Evolutionary conservation across 2,113 vertebrate genomes (phyloP).

Genomic region (Todiramphus chloris): DNA sequence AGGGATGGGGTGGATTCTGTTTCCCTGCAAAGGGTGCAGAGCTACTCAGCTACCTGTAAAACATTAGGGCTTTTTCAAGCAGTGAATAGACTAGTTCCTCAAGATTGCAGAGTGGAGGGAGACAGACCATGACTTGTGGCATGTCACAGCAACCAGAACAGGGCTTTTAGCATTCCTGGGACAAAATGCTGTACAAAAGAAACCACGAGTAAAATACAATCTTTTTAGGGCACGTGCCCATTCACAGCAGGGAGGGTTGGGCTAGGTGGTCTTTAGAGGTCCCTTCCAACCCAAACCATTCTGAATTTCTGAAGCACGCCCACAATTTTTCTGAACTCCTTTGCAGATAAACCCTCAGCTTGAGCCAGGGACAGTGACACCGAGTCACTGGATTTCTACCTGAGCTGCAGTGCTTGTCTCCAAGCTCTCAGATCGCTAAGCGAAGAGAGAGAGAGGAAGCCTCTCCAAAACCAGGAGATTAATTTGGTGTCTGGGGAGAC

Average conservation of each 20-base stretch:
- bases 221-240: background rate
- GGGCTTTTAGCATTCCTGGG: background rate
- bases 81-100: background rate
- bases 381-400: background rate
- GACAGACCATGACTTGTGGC: background rate
- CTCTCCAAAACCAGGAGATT: background rate
- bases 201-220: background rate
- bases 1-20: background rate
- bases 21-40: background rate
- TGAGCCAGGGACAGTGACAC: background rate
- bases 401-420: background rate
- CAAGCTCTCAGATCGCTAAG: background rate
- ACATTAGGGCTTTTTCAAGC: background rate
- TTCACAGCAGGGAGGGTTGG: fast-evolving
- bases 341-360: background rate
- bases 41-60: background rate
- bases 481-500: background rate
- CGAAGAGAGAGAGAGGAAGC: background rate
- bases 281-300: background rate
- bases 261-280: background rate
- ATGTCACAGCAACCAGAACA: background rate
- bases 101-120: background rate
- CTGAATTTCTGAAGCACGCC: background rate
- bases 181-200: background rate
- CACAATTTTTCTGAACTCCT: background rate